Conservation (phyloP, 2,888 invertebrate genomes). For the Rapana venosa region DNA sequence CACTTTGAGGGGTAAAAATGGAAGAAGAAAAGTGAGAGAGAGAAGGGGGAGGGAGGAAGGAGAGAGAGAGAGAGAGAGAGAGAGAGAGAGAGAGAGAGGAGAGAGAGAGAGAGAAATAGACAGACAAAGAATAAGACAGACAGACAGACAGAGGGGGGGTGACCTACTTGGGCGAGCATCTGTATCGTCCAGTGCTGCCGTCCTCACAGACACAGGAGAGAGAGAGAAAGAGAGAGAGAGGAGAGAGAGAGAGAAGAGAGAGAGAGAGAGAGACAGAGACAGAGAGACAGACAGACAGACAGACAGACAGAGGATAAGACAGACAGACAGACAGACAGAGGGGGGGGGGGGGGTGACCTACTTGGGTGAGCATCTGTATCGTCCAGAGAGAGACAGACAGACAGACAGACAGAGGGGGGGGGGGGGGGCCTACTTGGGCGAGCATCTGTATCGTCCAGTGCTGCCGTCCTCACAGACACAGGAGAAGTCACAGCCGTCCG, state of each 20-base stretch:
- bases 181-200: conserved; percentile 49
- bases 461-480: conserved; percentile 53
- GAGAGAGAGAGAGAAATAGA: too few relatives aligned
- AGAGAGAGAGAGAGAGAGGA: background rate
- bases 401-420: too few relatives aligned
- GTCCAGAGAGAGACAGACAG: too few relatives aligned
- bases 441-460: conserved; percentile 49
- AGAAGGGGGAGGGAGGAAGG: background rate
- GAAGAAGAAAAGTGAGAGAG: too few relatives aligned
- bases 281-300: background rate
- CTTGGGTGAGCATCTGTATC: too few relatives aligned
- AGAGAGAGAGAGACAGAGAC: background rate
- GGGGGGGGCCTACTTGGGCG: conserved; percentile 41
- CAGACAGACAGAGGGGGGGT: background rate
- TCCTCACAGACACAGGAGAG: conserved; percentile 49
- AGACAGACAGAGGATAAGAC: background rate
- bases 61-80: background rate
- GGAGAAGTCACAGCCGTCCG: conserved; percentile 50
- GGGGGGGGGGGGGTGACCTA: background rate
- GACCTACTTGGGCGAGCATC: conserved; percentile 48
- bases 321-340: background rate
- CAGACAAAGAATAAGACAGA: background rate
- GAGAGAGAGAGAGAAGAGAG: background rate
- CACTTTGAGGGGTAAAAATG: too few relatives aligned
- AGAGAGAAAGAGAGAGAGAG: too few relatives aligned